A percentile compares a stretch with the other conserved stretches of the same genome.
Evolutionary conservation across 2,113 vertebrate genomes (phyloP).

Genomic region (Merops nubicus): DNA sequence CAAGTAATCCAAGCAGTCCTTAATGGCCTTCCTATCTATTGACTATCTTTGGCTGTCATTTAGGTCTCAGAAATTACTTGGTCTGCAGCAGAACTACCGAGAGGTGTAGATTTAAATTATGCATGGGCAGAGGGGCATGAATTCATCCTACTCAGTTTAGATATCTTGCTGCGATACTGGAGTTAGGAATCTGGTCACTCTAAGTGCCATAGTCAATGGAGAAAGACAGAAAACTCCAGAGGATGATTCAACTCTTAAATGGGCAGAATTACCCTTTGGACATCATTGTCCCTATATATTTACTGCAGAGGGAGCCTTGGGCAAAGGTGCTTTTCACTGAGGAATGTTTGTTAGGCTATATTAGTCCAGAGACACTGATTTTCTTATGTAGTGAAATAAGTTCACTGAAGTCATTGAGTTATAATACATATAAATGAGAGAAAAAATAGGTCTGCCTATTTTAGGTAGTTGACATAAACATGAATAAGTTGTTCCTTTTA

Average conservation of each 20-base stretch:
- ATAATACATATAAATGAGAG: background rate
- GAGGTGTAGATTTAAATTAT: constrained; percentile 35
- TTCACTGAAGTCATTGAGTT: background rate
- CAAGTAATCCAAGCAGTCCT: constrained; percentile 15
- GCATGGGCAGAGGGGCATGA: background rate
- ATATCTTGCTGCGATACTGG: background rate
- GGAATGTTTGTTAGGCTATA: background rate
- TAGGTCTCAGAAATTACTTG: constrained; percentile 5
- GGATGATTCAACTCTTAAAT: background rate
- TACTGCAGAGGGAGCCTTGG: background rate
- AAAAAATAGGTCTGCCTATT: background rate
- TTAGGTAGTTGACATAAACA: background rate
- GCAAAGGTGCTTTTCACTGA: background rate
- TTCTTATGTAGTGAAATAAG: background rate
- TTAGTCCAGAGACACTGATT: background rate
- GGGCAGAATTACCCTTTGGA: background rate
- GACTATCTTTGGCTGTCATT: constrained; percentile 31
- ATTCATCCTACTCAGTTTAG: background rate
- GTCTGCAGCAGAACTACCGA: background rate
- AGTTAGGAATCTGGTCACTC: background rate
- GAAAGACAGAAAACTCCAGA: background rate
- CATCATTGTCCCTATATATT: background rate
- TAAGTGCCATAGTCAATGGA: background rate
- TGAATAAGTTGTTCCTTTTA: background rate
- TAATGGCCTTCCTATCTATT: constrained; percentile 47